phyloP scores from a whole-genome alignment of 2,888 invertebrate species.

The Protodeltote pygarga region DNA sequence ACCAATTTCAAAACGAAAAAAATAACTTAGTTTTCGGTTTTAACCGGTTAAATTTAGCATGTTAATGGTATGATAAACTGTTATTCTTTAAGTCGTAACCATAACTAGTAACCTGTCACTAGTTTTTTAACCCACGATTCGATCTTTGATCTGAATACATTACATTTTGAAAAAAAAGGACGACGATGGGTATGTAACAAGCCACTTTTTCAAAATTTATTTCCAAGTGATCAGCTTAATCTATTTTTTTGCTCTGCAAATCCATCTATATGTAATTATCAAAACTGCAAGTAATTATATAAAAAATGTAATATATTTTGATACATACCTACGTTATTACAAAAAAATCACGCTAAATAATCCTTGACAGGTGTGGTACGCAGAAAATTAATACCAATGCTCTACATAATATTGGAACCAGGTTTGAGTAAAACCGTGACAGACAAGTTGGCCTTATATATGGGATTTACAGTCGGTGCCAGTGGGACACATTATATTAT shows the following conservation, averaged over 20 bases:
- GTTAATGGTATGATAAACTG: not conserved
- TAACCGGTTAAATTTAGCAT: not conserved
- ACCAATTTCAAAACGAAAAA: not conserved
- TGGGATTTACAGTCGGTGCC: too few species aligned
- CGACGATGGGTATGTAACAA: not conserved
- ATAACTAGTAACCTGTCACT: not conserved
- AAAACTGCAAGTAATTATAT: conserved; percentile 12
- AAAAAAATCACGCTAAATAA: conserved; percentile 5
- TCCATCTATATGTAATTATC: conserved; percentile 24
- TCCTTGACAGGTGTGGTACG: conserved; percentile 2
- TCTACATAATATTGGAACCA: not conserved
- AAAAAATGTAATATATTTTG: conserved; percentile 12
- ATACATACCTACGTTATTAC: not conserved
- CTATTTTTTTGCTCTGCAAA: conserved; percentile 13
- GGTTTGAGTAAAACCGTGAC: not conserved
- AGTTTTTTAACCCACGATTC: conserved; percentile 17
- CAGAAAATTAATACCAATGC: conserved; percentile 2
- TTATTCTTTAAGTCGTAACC: not conserved
- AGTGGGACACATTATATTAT: too few species aligned
- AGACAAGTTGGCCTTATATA: too few species aligned
- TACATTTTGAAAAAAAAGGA: conserved; percentile 11
- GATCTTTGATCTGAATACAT: conserved; percentile 16
- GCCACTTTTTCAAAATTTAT: conserved; percentile 12
- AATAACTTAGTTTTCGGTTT: not conserved
- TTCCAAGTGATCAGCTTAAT: conserved; percentile 7